Conservation (phyloP, 2,113 vertebrate genomes). For the Sylvilagus bachmani region DNA sequence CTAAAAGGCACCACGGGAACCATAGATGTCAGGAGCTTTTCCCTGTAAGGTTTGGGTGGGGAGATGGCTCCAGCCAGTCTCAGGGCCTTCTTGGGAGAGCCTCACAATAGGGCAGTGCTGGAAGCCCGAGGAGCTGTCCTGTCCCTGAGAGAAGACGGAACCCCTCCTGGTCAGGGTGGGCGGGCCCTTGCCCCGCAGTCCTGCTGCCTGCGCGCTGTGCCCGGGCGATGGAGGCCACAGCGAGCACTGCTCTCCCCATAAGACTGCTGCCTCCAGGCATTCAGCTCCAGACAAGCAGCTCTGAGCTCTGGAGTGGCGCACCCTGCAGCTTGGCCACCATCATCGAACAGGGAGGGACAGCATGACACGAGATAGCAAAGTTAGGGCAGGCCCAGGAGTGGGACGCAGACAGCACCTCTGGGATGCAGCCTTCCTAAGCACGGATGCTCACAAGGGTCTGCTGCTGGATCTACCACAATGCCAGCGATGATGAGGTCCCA, state of each 20-base stretch:
- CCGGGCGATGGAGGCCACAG: not conserved
- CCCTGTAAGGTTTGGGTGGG: slow-evolving; percentile 2
- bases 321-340: not conserved
- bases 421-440: not conserved
- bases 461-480: not conserved
- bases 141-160: not conserved
- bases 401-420: not conserved
- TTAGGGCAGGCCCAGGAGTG: slow-evolving; percentile 32
- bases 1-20: too few species aligned
- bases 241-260: not conserved
- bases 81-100: not conserved
- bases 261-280: not conserved
- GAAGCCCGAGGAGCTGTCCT: not conserved
- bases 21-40: not conserved
- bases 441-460: not conserved
- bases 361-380: not conserved
- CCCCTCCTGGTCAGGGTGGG: not conserved
- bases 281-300: not conserved
- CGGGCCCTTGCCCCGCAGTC: not conserved
- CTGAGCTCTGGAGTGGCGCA: not conserved
- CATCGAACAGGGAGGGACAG: not conserved
- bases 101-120: not conserved
- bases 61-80: slow-evolving; percentile 1
- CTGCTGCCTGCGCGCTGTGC: slow-evolving; percentile 8
- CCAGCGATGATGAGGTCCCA: not conserved